Conservation (phyloP, 2,797 vertebrate species). For the Etheostoma nigrum region DNA sequence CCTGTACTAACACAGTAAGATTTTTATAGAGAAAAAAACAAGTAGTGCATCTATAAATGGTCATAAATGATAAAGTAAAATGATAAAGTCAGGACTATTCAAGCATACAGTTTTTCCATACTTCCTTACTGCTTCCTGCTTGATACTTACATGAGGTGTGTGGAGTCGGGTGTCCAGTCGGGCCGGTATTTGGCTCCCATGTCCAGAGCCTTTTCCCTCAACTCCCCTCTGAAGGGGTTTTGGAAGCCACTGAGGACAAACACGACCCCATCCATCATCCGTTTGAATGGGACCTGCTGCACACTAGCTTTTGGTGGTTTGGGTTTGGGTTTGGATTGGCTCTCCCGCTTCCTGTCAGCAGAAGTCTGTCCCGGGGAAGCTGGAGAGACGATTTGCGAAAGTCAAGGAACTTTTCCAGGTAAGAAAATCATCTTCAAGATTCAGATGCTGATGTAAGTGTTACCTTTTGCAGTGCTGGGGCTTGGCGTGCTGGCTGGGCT, state of each 20-base stretch:
- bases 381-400: slow-evolving; percentile 21
- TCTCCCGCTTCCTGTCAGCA: slow-evolving; percentile 72
- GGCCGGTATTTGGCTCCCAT: slow-evolving; percentile 92
- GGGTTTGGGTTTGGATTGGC: slow-evolving; percentile 64
- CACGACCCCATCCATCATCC: slow-evolving; percentile 88
- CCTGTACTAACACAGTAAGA: neutral
- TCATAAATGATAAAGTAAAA: neutral
- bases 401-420: neutral
- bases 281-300: slow-evolving; percentile 78
- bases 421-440: neutral
- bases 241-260: slow-evolving; percentile 95
- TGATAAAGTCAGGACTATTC: neutral
- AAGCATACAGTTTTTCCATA: neutral
- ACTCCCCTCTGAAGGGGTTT: slow-evolving; percentile 91
- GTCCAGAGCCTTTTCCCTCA: slow-evolving; percentile 92
- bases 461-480: slow-evolving; percentile 82
- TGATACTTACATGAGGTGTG: slow-evolving; percentile 91
- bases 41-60: neutral
- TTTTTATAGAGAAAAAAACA: neutral
- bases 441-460: neutral
- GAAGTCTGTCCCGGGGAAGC: slow-evolving; percentile 68
- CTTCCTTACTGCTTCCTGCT: neutral
- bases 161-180: slow-evolving; percentile 91
- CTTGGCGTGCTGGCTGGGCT: slow-evolving; percentile 74
- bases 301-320: slow-evolving; percentile 49